Evolutionary conservation across 2,113 vertebrate genomes (phyloP).

Genomic region (Elachura formosa): DNA sequence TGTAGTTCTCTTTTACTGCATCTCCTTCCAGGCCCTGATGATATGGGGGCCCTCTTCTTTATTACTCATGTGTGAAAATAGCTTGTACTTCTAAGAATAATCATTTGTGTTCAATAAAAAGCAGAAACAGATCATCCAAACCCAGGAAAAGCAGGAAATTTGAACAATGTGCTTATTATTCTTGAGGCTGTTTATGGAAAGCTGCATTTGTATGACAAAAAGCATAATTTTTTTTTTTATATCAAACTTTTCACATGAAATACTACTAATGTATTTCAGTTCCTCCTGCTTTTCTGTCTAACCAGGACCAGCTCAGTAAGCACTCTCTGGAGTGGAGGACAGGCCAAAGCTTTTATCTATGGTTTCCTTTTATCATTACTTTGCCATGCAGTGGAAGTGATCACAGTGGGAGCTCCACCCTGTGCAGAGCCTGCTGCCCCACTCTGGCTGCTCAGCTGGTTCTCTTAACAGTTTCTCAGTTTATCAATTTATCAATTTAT

Average conservation of each 20-base stretch:
- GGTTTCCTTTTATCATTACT: background rate
- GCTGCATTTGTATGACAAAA: conserved; percentile 31
- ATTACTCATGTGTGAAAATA: conserved; percentile 1
- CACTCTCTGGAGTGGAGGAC: background rate
- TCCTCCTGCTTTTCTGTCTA: conserved; percentile 3
- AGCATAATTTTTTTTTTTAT: conserved; percentile 9
- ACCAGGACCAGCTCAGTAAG: background rate
- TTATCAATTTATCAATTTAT: background rate
- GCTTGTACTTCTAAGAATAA: background rate
- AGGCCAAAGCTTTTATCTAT: background rate
- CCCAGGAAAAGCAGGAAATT: background rate
- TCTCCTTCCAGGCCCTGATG: background rate
- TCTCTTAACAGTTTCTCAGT: too few relatives aligned
- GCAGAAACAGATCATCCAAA: background rate
- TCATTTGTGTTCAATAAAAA: conserved; percentile 62
- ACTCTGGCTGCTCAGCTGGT: background rate
- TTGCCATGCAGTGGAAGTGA: background rate
- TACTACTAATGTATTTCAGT: background rate
- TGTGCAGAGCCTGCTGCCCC: background rate
- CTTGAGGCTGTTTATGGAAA: background rate
- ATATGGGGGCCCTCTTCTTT: background rate
- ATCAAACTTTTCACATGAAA: conserved; percentile 36
- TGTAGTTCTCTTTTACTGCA: background rate
- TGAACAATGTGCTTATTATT: conserved; percentile 21
- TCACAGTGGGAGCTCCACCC: background rate